Conservation (phyloP, 1,140 invertebrate species). For the Medauroidea extradentata region DNA sequence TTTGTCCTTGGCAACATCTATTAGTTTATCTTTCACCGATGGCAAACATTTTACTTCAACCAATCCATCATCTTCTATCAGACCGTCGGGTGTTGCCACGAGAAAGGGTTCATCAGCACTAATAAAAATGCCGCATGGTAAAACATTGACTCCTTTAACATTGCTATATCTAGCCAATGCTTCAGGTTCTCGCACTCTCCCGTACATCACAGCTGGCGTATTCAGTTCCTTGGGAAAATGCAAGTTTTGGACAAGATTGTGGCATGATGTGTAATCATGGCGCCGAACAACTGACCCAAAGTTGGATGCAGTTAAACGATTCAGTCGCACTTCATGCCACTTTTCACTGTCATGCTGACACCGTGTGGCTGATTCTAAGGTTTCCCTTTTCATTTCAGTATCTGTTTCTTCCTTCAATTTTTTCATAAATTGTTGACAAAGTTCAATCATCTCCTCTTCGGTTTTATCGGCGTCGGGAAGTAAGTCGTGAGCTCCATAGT, state of each 20-base stretch:
- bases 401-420: background rate
- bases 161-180: background rate
- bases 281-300: conserved; percentile 3
- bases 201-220: background rate
- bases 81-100: conserved; percentile 26
- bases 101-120: conserved; percentile 13
- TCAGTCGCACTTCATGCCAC: background rate
- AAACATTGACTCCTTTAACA: background rate
- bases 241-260: background rate
- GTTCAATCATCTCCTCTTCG: background rate
- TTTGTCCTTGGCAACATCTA: background rate
- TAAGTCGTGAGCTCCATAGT: background rate
- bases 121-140: conserved; percentile 3
- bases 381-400: background rate
- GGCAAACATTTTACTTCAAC: conserved; percentile 21
- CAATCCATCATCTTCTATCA: conserved; percentile 23
- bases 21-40: conserved; percentile 1
- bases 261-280: background rate
- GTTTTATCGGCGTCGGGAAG: background rate
- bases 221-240: background rate
- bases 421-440: background rate
- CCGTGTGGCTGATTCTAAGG: background rate
- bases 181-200: background rate
- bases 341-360: background rate
- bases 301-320: background rate